A percentile compares a stretch with the other conserved stretches of the same genome.
Evolutionary conservation across 2,113 vertebrate species (phyloP).

Genomic region (Epinephelus lanceolatus): DNA sequence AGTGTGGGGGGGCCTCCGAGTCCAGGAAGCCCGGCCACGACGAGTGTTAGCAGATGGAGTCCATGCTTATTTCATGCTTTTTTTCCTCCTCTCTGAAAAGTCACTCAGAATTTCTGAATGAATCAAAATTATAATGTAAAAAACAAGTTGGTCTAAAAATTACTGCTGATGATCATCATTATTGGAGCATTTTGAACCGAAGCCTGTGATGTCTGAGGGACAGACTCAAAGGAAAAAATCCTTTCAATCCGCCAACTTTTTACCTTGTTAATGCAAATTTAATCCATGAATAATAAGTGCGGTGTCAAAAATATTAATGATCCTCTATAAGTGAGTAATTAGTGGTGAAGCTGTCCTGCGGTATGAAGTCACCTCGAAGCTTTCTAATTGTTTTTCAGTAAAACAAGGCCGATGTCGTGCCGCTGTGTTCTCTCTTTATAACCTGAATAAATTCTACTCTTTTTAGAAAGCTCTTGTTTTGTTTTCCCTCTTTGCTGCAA

Average conservation of each 20-base stretch:
- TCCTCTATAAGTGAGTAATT: slow-evolving; percentile 49
- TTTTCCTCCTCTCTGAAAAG: not conserved
- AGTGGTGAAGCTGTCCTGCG: slow-evolving; percentile 24
- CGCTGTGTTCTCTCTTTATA: too few species aligned
- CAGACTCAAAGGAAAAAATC: slow-evolving; percentile 8
- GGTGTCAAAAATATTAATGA: slow-evolving; percentile 57
- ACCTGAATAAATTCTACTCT: not conserved
- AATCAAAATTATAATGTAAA: not conserved
- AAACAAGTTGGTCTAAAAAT: not conserved
- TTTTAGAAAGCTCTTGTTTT: not conserved
- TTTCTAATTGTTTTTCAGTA: slow-evolving; percentile 34
- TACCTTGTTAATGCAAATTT: slow-evolving; percentile 57
- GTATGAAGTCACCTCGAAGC: slow-evolving; percentile 46
- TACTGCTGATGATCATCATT: slow-evolving; percentile 5
- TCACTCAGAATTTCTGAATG: slow-evolving; percentile 24
- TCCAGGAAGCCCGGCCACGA: slow-evolving; percentile 41
- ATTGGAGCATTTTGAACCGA: slow-evolving; percentile 16
- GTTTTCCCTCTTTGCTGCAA: not conserved
- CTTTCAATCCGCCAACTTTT: slow-evolving; percentile 17
- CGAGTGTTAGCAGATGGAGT: slow-evolving; percentile 86
- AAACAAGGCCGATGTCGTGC: slow-evolving; percentile 1
- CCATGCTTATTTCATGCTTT: slow-evolving; percentile 69
- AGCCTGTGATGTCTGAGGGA: slow-evolving; percentile 1
- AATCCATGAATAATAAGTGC: slow-evolving; percentile 54
- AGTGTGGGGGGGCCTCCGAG: slow-evolving; percentile 32